Evolutionary conservation across 2,888 invertebrate species (phyloP), one percentile per base, ranked within the genome.

Genomic region (Pilophorus perplexus): DNA sequence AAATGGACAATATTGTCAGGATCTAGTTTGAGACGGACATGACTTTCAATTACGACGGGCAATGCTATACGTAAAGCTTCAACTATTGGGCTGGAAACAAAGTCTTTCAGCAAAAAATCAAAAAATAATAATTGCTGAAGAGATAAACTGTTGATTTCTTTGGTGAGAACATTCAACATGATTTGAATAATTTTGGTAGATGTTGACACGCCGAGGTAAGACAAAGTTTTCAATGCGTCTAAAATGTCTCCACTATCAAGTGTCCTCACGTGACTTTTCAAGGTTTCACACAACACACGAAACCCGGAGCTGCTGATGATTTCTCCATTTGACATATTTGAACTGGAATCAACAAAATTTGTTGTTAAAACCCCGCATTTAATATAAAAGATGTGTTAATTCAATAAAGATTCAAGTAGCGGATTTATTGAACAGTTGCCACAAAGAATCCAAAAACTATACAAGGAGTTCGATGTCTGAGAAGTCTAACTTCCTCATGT

Each of bases 41-140:
- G 82, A 5, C 83, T 80, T 77, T 87, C 84, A 73, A 88, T 86
- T 0, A 85, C 83, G 25, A 87, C 75, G 0, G 87, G 87, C 8
- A 88, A 72, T 0, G 88, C 87, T 0, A 85, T 77, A 72, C 79
- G 79, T 3, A 89, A 73, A 0, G 86, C 87, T 33, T 85, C 84
- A 0, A 83, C 80, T 22, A 88, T 76, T 65, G 87, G 83, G 12
- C 79, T 80, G 1, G 71, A 72, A 40, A 81, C 77, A 54, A 81
- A 80, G 67, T 80, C 79, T 1, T 75, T 74, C 0, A 89, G 73
- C 5, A 87, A 72, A 73, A 82, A 84, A 73, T 85, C 80, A 14
- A 86, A 64, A 73, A 85, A 85, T 72, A 84, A 81, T 27, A 87
- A 82, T 72, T 87, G 83, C 2, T 81, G 76, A 20, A 86, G 74